Percentiles rank a stretch among this genome's conserved stretches.
Conservation (phyloP, 2,888 invertebrate species). For the Reticulitermes lucifugus region DNA sequence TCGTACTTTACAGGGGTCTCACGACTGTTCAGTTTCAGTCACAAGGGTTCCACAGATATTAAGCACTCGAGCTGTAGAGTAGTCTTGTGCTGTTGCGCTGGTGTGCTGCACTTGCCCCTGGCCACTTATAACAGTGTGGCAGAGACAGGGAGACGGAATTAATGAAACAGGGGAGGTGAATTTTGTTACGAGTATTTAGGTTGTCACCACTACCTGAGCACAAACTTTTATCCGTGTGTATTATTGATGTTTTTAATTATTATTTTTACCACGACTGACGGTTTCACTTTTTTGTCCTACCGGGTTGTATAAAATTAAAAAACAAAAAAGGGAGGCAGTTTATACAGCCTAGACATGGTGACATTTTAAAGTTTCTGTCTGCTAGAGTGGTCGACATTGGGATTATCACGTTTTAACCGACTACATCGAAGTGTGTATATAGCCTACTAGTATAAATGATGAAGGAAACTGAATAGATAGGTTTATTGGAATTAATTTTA, state of each 20-base stretch:
- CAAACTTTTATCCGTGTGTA: conserved; percentile 34
- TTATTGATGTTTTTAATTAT: conserved; percentile 47
- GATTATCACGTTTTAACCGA: conserved; percentile 24
- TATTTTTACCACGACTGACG: conserved; percentile 34
- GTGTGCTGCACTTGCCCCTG: too few species aligned
- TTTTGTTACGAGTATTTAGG: conserved; percentile 39
- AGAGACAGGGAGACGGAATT: conserved; percentile 32
- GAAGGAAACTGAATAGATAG: conserved; percentile 3
- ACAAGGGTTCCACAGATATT: too few species aligned
- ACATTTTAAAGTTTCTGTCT: conserved; percentile 3
- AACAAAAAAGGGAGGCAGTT: conserved; percentile 11
- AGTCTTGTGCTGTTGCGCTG: too few species aligned
- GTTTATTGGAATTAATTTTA: conserved; percentile 29
- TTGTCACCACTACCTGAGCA: conserved; percentile 31
- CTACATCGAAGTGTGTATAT: not conserved
- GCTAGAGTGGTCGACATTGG: not conserved
- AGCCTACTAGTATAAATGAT: not conserved
- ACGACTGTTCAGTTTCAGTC: too few species aligned
- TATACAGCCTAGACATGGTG: not conserved
- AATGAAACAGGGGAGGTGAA: conserved; percentile 22
- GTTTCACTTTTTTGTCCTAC: conserved; percentile 24
- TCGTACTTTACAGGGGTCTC: too few species aligned
- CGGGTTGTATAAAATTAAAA: conserved; percentile 21
- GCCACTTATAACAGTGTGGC: not conserved
- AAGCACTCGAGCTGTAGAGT: too few species aligned